Evolutionary conservation across 2,797 vertebrate species (phyloP), one percentile per base, ranked within the genome.

Genomic region (Caiman crocodilus): DNA sequence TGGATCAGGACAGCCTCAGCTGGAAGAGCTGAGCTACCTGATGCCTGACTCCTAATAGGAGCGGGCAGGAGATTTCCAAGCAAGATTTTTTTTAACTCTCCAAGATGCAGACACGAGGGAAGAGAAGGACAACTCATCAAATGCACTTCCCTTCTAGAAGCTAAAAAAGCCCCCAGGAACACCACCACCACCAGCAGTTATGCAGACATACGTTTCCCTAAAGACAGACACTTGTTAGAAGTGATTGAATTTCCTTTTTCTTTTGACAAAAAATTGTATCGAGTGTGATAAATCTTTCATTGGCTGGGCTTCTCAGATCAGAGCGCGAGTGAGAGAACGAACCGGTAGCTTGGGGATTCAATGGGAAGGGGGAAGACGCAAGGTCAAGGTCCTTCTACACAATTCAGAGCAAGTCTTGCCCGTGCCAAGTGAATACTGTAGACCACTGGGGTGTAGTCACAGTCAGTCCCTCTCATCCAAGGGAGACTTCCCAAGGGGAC

Each of bases 381-480:
- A 55, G 64, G 63, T 16, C 60, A 61, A 25, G 17, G 2, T 14
- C 26, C 15, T 20, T 11, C 75, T 55, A 26, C 63, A 8, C 14
- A 18, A 67, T 32, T 67, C 76, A 50, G n/a, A 35, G 10, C 16
- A 25, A 58, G 35, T 30, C 81, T 59, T 15, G 6, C 28, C 69
- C 30, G 20, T 0, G 0, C n/a, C 80, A 65, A 26, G 65, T 15
- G 57, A 87, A 60, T 11, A 11, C 2, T 4, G 60, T 60, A 28
- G 42, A 28, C 14, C 73, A 60, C 60, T 1, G 0, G 65, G 55
- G 23, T 20, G 42, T 4, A 1, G 63, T 28, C 0, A 15, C 76
- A 81, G 42, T 63, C 61, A 58, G 50, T 65, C 69, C 64, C 71
- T 30, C 35, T 8, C 26, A 21, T 13, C 57, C 50, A 74, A 59